Base-by-base conservation (phyloP, 2,888 invertebrate genomes). In the Drosophila imparisetae region DNA sequence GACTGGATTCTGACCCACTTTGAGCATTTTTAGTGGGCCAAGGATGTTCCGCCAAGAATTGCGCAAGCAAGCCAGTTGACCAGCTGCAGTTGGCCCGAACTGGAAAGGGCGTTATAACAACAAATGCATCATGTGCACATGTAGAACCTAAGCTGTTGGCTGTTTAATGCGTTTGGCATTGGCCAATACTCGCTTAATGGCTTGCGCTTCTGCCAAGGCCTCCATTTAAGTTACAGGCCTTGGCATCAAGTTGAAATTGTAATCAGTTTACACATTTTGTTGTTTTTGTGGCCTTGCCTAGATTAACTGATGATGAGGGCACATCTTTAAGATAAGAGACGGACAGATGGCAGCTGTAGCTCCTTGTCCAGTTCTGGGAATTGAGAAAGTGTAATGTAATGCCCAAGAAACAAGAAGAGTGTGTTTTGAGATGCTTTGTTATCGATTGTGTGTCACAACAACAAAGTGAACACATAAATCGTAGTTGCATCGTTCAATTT, bases 361-460 rank as follows among this genome's bases (percentile, higher is more conserved):
- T 63, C 78, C 78, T 73, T 42, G 50, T 38, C 24, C 66, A 57
- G 29, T 76, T 76, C 73, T 48, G 50, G 30, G 72, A 77, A 72
- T 4, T 21, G 50, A 1, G 10, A 54, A 48, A 50, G 38, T 67
- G 76, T 76, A 76, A 75, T 76, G 40, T 21, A 66, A 75, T 59
- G 72, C 76, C 58, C 50, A 55, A 38, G 15, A 61, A 71, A 57
- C 30, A 42, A 42, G 42, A 42, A 18, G 30, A 30, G 58, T 53
- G 80, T 78, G 72, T 82, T 67, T 67, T 40, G 10, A 84, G 80
- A 83, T 81, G 62, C 69, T 64, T 54, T 66, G 65, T 71, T 78
- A 78, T 83, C 81, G 85, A 80, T 85, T 53, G 53, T 70, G 68
- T 76, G 83, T 86, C 79, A 82, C 60, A 80, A 82, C 75, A 83